Percentiles rank a stretch among this genome's conserved stretches.
These are phyloP conservation scores for Ephestia elutella DNA, from an alignment of 1,140 invertebrate species.

Conservation along the genomic window DNA sequence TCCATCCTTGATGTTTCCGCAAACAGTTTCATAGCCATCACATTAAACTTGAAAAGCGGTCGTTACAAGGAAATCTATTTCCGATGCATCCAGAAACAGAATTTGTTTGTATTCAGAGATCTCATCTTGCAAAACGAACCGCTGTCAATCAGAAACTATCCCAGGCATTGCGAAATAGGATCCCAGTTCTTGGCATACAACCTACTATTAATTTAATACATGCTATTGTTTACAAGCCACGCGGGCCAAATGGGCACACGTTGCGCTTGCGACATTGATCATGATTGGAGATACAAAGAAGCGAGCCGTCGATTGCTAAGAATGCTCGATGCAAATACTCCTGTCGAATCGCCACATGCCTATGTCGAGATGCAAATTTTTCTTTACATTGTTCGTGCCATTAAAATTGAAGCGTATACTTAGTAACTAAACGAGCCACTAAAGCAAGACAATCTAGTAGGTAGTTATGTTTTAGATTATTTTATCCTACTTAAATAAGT, in stretches of 20 bases:
- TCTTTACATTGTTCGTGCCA: neutral
- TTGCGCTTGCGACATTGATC: slow-evolving; percentile 15
- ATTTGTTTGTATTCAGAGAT: neutral
- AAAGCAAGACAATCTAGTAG: too few species aligned
- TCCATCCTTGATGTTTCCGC: too few species aligned
- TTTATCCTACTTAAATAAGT: too few species aligned
- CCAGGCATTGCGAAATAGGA: slow-evolving; percentile 15
- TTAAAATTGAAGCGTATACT: neutral
- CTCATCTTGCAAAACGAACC: neutral
- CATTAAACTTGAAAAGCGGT: too few species aligned
- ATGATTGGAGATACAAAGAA: slow-evolving; percentile 4
- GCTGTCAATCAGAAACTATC: slow-evolving; percentile 2
- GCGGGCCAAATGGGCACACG: slow-evolving; percentile 15
- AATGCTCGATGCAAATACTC: neutral
- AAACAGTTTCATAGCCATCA: too few species aligned
- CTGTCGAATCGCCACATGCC: neutral
- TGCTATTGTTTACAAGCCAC: slow-evolving; percentile 22
- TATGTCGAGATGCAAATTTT: neutral
- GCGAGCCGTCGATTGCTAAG: neutral
- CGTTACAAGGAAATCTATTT: too few species aligned
- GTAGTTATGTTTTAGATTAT: too few species aligned
- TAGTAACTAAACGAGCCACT: too few species aligned
- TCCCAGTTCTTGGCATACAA: slow-evolving; percentile 15
- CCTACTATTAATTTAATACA: slow-evolving; percentile 19
- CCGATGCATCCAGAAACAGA: too few species aligned